These are phyloP conservation scores for Drosophila arizonae DNA, from an alignment of 1,140 invertebrate genomes.

Conservation along the genomic window DNA sequence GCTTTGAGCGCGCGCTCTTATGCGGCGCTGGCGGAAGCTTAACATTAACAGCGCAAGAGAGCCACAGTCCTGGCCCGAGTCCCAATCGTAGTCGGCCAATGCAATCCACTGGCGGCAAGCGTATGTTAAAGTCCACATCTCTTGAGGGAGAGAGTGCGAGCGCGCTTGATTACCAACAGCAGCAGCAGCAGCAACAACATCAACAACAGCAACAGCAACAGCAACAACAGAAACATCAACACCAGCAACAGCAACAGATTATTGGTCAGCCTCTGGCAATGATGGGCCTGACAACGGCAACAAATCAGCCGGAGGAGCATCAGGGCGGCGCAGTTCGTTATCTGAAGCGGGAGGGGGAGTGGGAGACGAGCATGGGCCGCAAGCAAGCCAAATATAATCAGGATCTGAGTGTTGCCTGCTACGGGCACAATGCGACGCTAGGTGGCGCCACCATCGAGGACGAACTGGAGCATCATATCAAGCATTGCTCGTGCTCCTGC, in stretches of 20 bases:
- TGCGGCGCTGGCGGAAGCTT: slow-evolving; percentile 53
- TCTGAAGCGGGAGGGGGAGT: slow-evolving; percentile 15
- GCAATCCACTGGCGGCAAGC: slow-evolving; percentile 50
- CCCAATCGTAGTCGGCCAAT: slow-evolving; percentile 39
- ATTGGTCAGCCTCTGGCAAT: slow-evolving; percentile 38
- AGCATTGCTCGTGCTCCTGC: slow-evolving; percentile 93
- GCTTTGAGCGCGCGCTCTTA: slow-evolving; percentile 71
- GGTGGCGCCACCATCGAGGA: slow-evolving; percentile 85
- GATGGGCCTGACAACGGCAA: slow-evolving; percentile 37
- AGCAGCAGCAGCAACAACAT: slow-evolving; percentile 34
- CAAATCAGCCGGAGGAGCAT: slow-evolving; percentile 60
- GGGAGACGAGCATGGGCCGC: slow-evolving; percentile 23
- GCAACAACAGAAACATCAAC: slow-evolving; percentile 47
- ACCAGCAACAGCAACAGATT: slow-evolving; percentile 49
- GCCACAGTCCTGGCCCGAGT: slow-evolving; percentile 44
- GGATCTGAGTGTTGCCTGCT: slow-evolving; percentile 35
- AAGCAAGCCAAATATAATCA: slow-evolving; percentile 50
- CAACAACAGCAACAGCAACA: slow-evolving; percentile 46
- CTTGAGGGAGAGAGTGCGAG: slow-evolving; percentile 32
- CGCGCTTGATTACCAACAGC: slow-evolving; percentile 15
- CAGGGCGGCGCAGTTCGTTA: slow-evolving; percentile 59
- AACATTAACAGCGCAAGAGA: slow-evolving; percentile 74
- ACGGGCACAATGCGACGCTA: slow-evolving; percentile 29
- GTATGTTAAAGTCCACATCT: slow-evolving; percentile 63
- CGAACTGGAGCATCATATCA: slow-evolving; percentile 92